Percentiles rank a stretch among this genome's conserved stretches.
Evolutionary conservation across 2,888 invertebrate species (phyloP).

Genomic region (Drosophila anceps): DNA sequence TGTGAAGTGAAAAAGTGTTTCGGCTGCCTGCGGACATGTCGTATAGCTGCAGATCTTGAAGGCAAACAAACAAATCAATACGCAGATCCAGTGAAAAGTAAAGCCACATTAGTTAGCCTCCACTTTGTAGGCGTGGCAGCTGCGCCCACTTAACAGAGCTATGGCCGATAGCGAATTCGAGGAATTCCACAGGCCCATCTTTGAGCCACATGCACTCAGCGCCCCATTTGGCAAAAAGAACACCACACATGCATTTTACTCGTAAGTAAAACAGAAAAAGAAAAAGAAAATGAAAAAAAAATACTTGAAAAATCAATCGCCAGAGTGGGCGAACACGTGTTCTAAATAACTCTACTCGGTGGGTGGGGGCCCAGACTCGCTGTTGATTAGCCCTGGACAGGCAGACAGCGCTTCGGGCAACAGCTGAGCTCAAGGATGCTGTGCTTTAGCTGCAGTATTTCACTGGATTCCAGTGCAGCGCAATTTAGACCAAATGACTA

Average conservation of each 20-base stretch:
- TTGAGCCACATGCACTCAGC: slow-evolving; percentile 90
- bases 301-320: slow-evolving; percentile 30
- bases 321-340: slow-evolving; percentile 22
- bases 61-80: not conserved
- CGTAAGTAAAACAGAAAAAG: slow-evolving; percentile 88
- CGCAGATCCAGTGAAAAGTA: not conserved
- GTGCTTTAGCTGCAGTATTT: not conserved
- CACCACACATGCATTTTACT: slow-evolving; percentile 91
- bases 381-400: not conserved
- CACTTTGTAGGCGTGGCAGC: slow-evolving; percentile 57
- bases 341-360: not conserved
- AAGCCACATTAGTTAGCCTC: slow-evolving; percentile 9
- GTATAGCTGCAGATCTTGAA: slow-evolving; percentile 22
- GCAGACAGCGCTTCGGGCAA: not conserved
- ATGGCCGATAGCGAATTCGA: slow-evolving; percentile 98
- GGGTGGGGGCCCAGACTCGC: not conserved
- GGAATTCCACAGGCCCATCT: slow-evolving; percentile 91
- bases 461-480: not conserved
- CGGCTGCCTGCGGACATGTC: slow-evolving; percentile 42
- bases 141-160: slow-evolving; percentile 35
- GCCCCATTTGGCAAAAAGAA: slow-evolving; percentile 86
- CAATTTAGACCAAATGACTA: too few species aligned
- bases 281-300: not conserved
- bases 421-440: slow-evolving; percentile 13
- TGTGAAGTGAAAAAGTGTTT: slow-evolving; percentile 68